A percentile compares a stretch with the other conserved stretches of the same genome.
phyloP scores from a whole-genome alignment of 2,113 vertebrate genomes.

The Hippopotamus amphibius region DNA sequence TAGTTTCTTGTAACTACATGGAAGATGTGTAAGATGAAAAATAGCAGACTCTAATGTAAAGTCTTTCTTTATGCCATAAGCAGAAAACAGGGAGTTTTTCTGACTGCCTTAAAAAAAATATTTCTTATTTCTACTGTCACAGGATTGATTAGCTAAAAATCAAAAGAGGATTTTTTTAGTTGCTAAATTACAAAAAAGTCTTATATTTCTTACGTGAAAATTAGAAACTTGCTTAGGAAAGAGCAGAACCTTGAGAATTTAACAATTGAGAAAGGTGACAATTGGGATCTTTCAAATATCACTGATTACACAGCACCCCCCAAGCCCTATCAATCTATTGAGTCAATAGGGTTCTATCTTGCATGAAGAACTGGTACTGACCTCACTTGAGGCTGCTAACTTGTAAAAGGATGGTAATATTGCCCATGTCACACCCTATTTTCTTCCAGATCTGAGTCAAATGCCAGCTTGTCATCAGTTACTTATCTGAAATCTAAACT shows the following conservation, averaged over 20 bases:
- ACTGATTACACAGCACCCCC: background rate
- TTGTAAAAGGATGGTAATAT: background rate
- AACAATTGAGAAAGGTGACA: conserved; percentile 16
- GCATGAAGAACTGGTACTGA: background rate
- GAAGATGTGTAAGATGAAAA: conserved; percentile 36
- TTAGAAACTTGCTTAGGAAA: conserved; percentile 1
- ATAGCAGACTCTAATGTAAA: background rate
- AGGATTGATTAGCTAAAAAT: background rate
- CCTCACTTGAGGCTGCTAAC: background rate
- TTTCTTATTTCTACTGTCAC: background rate
- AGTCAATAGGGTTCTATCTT: background rate
- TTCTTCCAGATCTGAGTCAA: background rate
- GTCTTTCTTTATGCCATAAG: background rate
- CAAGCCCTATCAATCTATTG: background rate
- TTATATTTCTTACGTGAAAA: conserved; percentile 19
- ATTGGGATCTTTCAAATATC: background rate
- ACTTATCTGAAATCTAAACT: conserved; percentile 25
- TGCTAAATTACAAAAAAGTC: background rate
- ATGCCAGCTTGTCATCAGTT: background rate
- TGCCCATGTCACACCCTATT: background rate
- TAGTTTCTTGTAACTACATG: background rate
- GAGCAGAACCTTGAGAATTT: background rate
- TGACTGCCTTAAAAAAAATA: background rate
- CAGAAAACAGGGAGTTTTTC: background rate
- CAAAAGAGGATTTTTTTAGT: background rate